Conservation (phyloP, 2,888 invertebrate genomes). For the Thelaira solivaga region DNA sequence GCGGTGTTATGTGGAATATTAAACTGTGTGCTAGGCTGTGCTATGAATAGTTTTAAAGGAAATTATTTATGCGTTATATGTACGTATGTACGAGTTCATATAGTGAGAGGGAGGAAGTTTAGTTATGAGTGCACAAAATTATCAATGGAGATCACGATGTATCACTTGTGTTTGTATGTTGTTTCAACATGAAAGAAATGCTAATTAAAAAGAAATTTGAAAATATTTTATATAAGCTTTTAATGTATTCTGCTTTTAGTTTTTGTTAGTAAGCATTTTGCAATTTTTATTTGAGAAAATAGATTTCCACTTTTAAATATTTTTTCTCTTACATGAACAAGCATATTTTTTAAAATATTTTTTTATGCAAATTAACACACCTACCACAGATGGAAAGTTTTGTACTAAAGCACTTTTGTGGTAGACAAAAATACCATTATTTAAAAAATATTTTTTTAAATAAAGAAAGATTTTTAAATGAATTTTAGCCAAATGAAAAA, state of each 20-base stretch:
- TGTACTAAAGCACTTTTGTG: no score
- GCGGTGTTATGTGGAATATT: slow-evolving; percentile 20
- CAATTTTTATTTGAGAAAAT: neutral
- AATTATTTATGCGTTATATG: slow-evolving; percentile 8
- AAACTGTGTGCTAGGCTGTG: no score
- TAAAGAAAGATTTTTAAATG: no score
- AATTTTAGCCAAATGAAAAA: no score
- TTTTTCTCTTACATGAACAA: no score
- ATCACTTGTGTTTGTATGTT: neutral
- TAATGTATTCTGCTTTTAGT: no score
- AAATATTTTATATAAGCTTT: neutral
- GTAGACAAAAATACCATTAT: no score
- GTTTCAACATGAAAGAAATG: neutral
- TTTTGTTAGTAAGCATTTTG: neutral
- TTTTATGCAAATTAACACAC: no score
- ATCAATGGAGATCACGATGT: neutral
- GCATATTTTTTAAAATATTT: no score
- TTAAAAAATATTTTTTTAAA: no score
- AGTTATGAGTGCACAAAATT: neutral
- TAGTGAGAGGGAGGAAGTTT: neutral
- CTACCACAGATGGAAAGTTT: no score
- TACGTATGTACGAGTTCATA: neutral
- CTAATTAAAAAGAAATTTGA: neutral
- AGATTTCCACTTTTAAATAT: no score
- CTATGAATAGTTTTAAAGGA: neutral